phyloP scores from a whole-genome alignment of 2,113 vertebrate genomes.

The Pteruthius melanotis region DNA sequence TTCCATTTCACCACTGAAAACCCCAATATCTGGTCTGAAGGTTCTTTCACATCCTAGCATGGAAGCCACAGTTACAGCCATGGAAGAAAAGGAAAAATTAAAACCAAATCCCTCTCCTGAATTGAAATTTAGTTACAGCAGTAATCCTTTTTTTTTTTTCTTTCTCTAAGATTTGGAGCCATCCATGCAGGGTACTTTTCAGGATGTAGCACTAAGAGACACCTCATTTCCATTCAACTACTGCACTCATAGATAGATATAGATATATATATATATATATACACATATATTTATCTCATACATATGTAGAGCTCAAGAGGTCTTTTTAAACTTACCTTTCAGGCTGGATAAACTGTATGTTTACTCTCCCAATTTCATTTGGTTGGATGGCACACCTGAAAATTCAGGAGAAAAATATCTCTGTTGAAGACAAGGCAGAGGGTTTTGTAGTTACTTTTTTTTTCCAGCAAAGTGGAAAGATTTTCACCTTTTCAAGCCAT shows the following conservation, averaged over 20 bases:
- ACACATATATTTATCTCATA: neutral
- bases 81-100: neutral
- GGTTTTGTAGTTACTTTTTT: neutral
- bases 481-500: neutral
- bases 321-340: neutral
- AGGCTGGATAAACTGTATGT: neutral
- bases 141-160: neutral
- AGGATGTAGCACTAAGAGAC: neutral
- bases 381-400: neutral
- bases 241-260: neutral
- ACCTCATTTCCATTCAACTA: neutral
- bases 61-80: neutral
- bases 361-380: neutral
- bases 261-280: no score
- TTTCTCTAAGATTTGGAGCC: neutral
- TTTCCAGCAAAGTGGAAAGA: neutral
- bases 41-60: neutral
- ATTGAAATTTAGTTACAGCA: neutral
- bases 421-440: neutral
- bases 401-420: neutral
- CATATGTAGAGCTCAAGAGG: neutral
- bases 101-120: neutral
- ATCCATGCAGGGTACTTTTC: neutral
- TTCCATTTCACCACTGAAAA: neutral
- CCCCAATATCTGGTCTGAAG: neutral